A percentile compares a stretch with the other conserved stretches of the same genome.
phyloP scores from a whole-genome alignment of 2,113 vertebrate genomes.

The Channa maculata region DNA sequence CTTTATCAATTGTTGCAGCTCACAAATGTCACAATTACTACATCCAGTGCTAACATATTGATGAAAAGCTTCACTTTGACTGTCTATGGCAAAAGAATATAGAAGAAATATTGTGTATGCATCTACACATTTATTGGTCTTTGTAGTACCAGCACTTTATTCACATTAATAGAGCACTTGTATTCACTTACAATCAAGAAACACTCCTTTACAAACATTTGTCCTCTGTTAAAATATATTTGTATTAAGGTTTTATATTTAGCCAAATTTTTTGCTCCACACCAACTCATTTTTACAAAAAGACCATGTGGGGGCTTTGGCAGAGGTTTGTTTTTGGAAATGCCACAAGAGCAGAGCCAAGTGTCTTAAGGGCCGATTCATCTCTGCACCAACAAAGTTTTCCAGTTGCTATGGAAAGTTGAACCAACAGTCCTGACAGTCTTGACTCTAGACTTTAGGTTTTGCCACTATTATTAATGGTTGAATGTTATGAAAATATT shows the following conservation, averaged over 20 bases:
- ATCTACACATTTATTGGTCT: too few relatives aligned
- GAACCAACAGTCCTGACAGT: constrained; percentile 13
- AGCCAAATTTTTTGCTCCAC: constrained; percentile 43
- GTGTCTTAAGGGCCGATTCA: neutral
- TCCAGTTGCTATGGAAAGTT: neutral
- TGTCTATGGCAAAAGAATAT: constrained; percentile 1
- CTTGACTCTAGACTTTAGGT: constrained; percentile 16
- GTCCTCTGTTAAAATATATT: constrained; percentile 8
- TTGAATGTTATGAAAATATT: constrained; percentile 26
- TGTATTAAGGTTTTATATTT: constrained; percentile 40
- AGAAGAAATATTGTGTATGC: neutral
- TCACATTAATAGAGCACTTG: constrained; percentile 32
- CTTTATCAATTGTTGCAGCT: neutral
- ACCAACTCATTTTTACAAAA: constrained; percentile 18
- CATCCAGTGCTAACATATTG: neutral
- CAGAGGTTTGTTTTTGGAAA: constrained; percentile 5
- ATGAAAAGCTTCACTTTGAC: neutral
- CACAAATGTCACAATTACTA: neutral
- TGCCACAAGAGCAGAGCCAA: constrained; percentile 16
- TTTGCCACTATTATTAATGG: constrained; percentile 5
- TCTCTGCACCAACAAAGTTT: constrained; percentile 22
- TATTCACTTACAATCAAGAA: neutral
- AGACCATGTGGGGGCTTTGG: neutral
- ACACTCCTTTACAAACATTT: constrained; percentile 16
- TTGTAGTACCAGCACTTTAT: neutral